A percentile compares a stretch with the other conserved stretches of the same genome.
Conservation (phyloP, 2,888 invertebrate species). For the Mechanitis mazaeus region DNA sequence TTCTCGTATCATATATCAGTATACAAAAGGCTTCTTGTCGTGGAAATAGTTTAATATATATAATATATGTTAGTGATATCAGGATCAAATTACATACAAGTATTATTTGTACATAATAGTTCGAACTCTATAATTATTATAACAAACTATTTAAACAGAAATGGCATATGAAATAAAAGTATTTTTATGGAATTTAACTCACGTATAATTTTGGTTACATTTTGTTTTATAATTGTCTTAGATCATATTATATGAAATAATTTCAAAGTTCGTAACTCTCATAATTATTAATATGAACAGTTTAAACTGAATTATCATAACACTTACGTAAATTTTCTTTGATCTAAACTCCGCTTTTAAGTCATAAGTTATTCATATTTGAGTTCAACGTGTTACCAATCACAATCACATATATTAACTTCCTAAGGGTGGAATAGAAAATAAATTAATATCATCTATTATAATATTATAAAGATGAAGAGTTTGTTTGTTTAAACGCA, state of each 20-base stretch:
- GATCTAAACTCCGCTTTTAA: slow-evolving; percentile 14
- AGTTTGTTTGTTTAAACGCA: too few relatives aligned
- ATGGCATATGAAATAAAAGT: too few relatives aligned
- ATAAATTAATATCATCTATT: too few relatives aligned
- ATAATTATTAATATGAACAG: background rate
- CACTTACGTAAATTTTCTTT: slow-evolving; percentile 9
- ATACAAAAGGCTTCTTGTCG: slow-evolving; percentile 42
- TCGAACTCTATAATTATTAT: background rate
- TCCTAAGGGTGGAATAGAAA: background rate
- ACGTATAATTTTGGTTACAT: too few relatives aligned
- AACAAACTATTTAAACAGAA: too few relatives aligned
- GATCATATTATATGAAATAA: too few relatives aligned
- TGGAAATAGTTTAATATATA: slow-evolving; percentile 16
- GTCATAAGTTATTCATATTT: slow-evolving; percentile 11
- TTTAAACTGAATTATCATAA: slow-evolving; percentile 14
- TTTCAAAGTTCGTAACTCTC: background rate
- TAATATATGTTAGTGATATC: slow-evolving; percentile 16
- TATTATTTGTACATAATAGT: background rate
- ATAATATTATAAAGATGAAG: too few relatives aligned
- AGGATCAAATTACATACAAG: slow-evolving; percentile 6
- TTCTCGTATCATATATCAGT: slow-evolving; percentile 46
- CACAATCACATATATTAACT: slow-evolving; percentile 9
- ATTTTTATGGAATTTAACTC: too few relatives aligned
- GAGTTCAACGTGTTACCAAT: slow-evolving; percentile 10
- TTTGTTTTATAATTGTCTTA: too few relatives aligned